phyloP scores from a whole-genome alignment of 2,113 vertebrate genomes.

The Seriola rivoliana region DNA sequence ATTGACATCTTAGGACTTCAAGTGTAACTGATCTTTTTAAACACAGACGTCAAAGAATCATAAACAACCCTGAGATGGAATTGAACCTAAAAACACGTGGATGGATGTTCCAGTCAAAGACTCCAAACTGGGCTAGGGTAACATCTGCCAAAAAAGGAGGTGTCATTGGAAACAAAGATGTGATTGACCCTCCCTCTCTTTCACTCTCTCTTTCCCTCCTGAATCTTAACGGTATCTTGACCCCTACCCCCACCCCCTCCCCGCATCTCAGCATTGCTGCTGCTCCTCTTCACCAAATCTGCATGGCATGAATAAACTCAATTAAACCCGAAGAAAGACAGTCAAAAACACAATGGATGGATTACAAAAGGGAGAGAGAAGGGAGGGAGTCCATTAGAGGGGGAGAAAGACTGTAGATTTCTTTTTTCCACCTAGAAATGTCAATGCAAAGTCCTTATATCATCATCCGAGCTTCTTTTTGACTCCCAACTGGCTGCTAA shows the following conservation, averaged over 20 bases:
- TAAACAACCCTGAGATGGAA: constrained; percentile 25
- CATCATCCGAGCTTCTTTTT: constrained; percentile 29
- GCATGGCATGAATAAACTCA: constrained; percentile 84
- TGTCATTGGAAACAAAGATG: background rate
- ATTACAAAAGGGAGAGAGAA: constrained; percentile 24
- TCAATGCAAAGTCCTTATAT: constrained; percentile 48
- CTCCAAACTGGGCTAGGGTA: background rate
- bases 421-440: constrained; percentile 19
- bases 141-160: constrained; percentile 4
- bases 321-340: constrained; percentile 53
- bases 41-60: background rate
- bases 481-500: constrained; percentile 42
- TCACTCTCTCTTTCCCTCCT: constrained; percentile 55
- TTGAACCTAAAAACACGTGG: constrained; percentile 49
- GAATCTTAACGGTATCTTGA: constrained; percentile 40
- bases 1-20: constrained; percentile 17
- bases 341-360: constrained; percentile 45
- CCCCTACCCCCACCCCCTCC: background rate
- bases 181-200: constrained; percentile 38
- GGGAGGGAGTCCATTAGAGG: constrained; percentile 17
- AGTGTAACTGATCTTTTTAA: constrained; percentile 13
- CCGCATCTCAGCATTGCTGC: constrained; percentile 68
- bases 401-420: constrained; percentile 18
- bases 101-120: constrained; percentile 19
- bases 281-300: constrained; percentile 75